These are phyloP conservation scores for Rhinatrema bivittatum DNA, from an alignment of 2,797 vertebrate genomes.

Conservation along the genomic window DNA sequence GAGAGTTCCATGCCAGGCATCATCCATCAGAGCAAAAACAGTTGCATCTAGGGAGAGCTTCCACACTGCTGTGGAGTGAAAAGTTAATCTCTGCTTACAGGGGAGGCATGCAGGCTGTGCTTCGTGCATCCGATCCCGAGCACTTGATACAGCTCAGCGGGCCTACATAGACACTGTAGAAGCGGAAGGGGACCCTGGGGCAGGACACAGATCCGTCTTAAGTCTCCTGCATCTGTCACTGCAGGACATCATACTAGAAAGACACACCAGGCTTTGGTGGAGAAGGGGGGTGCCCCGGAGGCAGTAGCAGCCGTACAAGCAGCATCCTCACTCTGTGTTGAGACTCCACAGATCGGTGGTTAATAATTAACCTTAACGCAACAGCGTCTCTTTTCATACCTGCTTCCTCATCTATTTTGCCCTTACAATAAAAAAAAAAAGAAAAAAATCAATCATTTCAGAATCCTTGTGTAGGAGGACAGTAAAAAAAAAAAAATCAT, in stretches of 20 bases:
- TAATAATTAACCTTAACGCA: conserved; percentile 33
- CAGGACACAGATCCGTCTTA: conserved; percentile 25
- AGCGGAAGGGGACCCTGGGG: conserved; percentile 6
- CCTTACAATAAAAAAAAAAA: too few relatives aligned
- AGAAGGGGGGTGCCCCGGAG: too few relatives aligned
- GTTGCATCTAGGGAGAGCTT: conserved; percentile 25
- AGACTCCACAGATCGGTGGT: conserved; percentile 20
- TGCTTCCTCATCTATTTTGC: conserved; percentile 5
- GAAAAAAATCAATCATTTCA: conserved; percentile 23
- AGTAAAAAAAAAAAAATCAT: conserved; percentile 14
- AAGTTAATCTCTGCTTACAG: conserved; percentile 40
- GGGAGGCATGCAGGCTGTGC: conserved; percentile 19
- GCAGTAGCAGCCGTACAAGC: too few relatives aligned
- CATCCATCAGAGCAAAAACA: too few relatives aligned
- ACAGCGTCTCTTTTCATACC: conserved; percentile 16
- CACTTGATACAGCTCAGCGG: conserved; percentile 18
- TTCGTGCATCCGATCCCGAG: conserved; percentile 20
- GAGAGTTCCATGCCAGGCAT: conserved; percentile 12
- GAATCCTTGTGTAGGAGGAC: conserved; percentile 23
- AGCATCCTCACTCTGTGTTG: conserved; percentile 12
- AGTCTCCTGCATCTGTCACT: conserved; percentile 16
- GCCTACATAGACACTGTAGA: conserved; percentile 15
- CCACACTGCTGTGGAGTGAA: conserved; percentile 30
- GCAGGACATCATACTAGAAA: conserved; percentile 9
- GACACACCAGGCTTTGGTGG: conserved; percentile 17